phyloP scores from a whole-genome alignment of 2,888 invertebrate genomes.

The Timema cristinae region DNA sequence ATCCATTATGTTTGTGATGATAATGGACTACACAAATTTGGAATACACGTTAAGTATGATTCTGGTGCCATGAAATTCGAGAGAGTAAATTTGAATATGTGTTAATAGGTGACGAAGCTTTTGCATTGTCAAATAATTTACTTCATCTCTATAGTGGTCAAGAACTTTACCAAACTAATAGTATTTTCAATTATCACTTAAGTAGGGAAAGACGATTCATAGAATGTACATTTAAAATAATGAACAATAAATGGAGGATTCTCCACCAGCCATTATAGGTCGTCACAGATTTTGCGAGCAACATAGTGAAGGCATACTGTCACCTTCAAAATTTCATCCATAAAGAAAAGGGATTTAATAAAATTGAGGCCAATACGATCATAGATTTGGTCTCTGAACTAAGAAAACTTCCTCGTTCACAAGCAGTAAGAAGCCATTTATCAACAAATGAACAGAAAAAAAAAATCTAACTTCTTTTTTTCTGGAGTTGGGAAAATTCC shows the following conservation, averaged over 20 bases:
- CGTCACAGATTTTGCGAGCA: not conserved
- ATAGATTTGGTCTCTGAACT: not conserved
- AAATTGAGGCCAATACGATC: not conserved
- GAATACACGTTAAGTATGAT: too few relatives aligned
- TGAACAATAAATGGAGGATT: slow-evolving; percentile 7
- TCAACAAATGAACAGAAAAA: not conserved
- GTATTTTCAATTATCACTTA: not conserved
- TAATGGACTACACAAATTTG: too few relatives aligned
- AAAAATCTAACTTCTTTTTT: not conserved
- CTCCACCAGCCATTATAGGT: not conserved
- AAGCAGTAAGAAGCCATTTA: not conserved
- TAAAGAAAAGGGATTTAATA: not conserved
- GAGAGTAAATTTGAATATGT: not conserved
- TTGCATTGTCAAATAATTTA: slow-evolving; percentile 8
- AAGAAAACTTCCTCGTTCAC: slow-evolving; percentile 6
- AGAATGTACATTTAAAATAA: slow-evolving; percentile 11
- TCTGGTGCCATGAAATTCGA: too few relatives aligned
- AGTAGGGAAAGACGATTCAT: not conserved
- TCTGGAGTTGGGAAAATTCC: too few relatives aligned
- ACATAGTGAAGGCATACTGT: slow-evolving; percentile 9
- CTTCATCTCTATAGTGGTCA: not conserved
- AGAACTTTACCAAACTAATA: slow-evolving; percentile 9
- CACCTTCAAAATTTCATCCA: slow-evolving; percentile 4
- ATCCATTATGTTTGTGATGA: too few relatives aligned
- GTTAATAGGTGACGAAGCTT: not conserved